Evolutionary conservation across 2,113 vertebrate genomes (phyloP), one percentile per base, ranked within the genome.

Genomic region (Catagonus wagneri): DNA sequence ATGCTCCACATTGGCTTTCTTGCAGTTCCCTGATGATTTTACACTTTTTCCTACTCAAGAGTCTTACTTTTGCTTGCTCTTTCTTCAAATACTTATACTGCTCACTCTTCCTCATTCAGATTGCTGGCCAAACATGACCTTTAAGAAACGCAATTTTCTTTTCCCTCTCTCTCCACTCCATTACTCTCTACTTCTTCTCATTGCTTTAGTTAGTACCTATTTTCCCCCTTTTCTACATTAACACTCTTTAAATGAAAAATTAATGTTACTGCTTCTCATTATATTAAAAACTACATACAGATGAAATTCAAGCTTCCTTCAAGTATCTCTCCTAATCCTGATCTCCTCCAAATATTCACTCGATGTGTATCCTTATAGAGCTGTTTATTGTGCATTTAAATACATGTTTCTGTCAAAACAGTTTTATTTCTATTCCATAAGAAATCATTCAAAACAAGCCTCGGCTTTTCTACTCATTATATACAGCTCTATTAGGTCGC

Each of bases 211-310:
- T 88, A 92, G 23, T 90, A 69, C 20, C 29, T 78, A 54, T 32
- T 74, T 60, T 34, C 1, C 32, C 34, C 76, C 69, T 83, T 94
- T 71, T 72, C 29, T 91, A 93, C n/a, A 71, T 74, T 94, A 63
- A 36, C 68, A 97, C 68, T 22, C 17, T 89, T 74, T 61, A 63
- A 72, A 88, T 83, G 39, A 88, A 93, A 92, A 95, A 87, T 72
- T 78, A 75, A 7, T 60, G n/a, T 80, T 34, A 78, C 16, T 92
- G 56, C 23, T 83, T 83, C 61, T 80, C 16, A 65, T 2, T 91
- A 20, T 71, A 90, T 60, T 81, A 88, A 84, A 69, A 83, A 50
- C 32, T n/a, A 90, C 88, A 52, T 60, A 78, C 3, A 56, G 60
- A 81, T 54, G 27, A 93, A 96, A 91, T 54, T 89, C 78, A 89